Evolutionary conservation across 2,797 vertebrate species (phyloP).

Genomic region (Pogoniulus pusillus): DNA sequence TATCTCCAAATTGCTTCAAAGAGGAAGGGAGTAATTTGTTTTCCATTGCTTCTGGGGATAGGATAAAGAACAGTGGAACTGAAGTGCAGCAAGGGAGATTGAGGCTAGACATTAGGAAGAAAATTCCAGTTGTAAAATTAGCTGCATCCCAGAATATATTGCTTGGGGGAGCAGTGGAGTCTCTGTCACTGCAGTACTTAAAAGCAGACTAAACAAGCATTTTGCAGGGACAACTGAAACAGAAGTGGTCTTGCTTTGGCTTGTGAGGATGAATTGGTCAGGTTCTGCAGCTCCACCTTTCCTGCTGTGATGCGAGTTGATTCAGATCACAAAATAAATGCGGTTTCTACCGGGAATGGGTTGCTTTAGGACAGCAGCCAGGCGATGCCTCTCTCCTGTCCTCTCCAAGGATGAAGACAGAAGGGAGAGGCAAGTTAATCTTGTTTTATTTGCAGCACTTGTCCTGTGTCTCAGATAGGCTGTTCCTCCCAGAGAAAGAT

Average conservation of each 20-base stretch:
- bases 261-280: background rate
- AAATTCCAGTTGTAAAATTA: background rate
- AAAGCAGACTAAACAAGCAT: background rate
- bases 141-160: background rate
- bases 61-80: slow-evolving; percentile 9
- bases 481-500: background rate
- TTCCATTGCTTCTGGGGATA: slow-evolving; percentile 11
- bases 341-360: background rate
- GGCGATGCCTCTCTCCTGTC: background rate
- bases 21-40: slow-evolving; percentile 22
- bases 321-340: background rate
- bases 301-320: background rate
- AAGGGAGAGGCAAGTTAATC: background rate
- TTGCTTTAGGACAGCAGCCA: background rate
- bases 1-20: background rate
- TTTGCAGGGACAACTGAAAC: background rate
- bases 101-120: background rate
- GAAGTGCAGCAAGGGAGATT: background rate
- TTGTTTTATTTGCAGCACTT: background rate
- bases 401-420: background rate
- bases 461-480: background rate
- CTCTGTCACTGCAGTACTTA: background rate
- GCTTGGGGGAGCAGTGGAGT: background rate
- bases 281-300: background rate
- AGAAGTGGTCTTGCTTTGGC: background rate